Evolutionary conservation across 2,113 vertebrate genomes (phyloP).

Genomic region (Psilopogon haemacephalus): DNA sequence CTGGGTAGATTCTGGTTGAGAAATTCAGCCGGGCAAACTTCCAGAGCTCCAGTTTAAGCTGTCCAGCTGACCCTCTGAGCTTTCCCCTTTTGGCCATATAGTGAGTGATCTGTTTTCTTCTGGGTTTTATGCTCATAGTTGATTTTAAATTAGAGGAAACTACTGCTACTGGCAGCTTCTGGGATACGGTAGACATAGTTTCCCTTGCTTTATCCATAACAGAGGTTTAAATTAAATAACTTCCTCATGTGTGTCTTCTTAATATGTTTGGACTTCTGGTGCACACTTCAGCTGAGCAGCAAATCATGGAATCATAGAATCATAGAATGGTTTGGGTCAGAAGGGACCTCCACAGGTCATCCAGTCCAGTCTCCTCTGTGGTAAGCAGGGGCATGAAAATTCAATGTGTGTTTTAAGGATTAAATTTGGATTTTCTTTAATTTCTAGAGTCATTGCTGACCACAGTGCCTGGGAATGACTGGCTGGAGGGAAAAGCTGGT

Average conservation of each 20-base stretch:
- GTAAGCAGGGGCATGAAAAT: neutral
- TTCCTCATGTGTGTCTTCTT: neutral
- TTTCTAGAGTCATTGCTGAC: neutral
- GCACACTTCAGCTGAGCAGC: neutral
- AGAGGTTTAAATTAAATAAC: neutral
- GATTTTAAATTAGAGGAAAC: neutral
- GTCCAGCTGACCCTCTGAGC: neutral
- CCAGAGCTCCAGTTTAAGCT: neutral
- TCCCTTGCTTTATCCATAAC: neutral
- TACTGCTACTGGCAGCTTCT: neutral
- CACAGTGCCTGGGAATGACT: neutral
- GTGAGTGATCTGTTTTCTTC: neutral
- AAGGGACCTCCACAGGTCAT: too few relatives aligned
- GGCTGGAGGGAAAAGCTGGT: neutral
- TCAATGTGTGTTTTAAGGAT: neutral
- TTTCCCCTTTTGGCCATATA: neutral
- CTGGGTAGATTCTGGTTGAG: fast-evolving
- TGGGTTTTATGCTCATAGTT: neutral
- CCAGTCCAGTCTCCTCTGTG: too few relatives aligned
- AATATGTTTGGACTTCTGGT: neutral
- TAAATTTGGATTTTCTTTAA: neutral
- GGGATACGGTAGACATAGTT: neutral
- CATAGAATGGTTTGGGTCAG: too few relatives aligned
- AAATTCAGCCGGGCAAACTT: neutral
- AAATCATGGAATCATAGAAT: neutral